These are phyloP conservation scores for Amphipyra tragopoginis DNA, from an alignment of 2,888 invertebrate species.

Conservation along the genomic window DNA sequence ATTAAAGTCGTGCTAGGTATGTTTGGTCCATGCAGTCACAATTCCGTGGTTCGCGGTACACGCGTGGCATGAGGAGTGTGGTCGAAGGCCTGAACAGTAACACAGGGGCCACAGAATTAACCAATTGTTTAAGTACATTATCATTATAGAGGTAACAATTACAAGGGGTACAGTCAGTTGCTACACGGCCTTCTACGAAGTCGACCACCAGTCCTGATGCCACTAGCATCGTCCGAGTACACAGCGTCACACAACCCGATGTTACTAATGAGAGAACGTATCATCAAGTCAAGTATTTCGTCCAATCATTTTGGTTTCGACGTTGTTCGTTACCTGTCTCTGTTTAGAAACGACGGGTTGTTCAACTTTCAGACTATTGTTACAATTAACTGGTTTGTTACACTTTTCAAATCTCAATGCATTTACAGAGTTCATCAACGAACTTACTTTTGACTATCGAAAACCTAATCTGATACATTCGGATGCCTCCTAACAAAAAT, in stretches of 20 bases:
- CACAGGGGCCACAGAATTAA: conserved; percentile 9
- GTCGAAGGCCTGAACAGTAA: conserved; percentile 9
- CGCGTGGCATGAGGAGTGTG: conserved; percentile 25
- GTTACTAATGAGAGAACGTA: conserved; percentile 71
- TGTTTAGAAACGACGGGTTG: conserved; percentile 75
- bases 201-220: conserved; percentile 62
- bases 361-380: conserved; percentile 56
- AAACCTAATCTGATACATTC: conserved; percentile 60
- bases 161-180: conserved; percentile 19
- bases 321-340: conserved; percentile 59
- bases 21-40: conserved; percentile 88
- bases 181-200: conserved; percentile 5
- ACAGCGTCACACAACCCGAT: conserved; percentile 71
- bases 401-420: conserved; percentile 78
- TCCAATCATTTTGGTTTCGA: conserved; percentile 39
- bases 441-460: conserved; percentile 58
- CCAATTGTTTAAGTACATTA: conserved; percentile 33
- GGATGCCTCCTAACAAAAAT: conserved; percentile 71
- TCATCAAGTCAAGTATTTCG: conserved; percentile 38
- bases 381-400: conserved; percentile 64
- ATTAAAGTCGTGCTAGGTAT: conserved; percentile 84
- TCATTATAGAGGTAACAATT: conserved; percentile 6
- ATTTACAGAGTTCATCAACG: conserved; percentile 65
- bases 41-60: conserved; percentile 63
- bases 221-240: conserved; percentile 40